Evolutionary conservation across 2,888 invertebrate genomes (phyloP).

Genomic region (Baccha elongata): DNA sequence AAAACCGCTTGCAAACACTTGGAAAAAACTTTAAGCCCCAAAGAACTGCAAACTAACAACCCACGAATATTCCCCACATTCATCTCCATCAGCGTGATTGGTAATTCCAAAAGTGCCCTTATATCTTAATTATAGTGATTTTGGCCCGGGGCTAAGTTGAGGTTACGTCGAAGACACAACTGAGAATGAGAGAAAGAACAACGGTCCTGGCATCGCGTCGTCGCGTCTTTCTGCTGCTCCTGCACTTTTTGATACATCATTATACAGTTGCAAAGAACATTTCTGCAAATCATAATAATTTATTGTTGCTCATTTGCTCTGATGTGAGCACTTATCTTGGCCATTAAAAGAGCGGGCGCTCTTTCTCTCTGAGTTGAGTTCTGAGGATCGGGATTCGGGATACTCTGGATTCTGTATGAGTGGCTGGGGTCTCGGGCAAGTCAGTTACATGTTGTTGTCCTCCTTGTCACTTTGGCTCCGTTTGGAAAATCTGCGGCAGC

Average conservation of each 20-base stretch:
- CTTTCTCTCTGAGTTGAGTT: conserved; percentile 27
- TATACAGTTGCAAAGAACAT: conserved; percentile 78
- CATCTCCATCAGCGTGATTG: conserved; percentile 75
- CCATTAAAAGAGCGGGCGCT: conserved; percentile 65
- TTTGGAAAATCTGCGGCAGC: conserved; percentile 15
- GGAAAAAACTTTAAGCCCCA: not conserved
- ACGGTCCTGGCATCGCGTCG: conserved; percentile 15
- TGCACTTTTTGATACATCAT: conserved; percentile 78
- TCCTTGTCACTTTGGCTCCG: conserved; percentile 55
- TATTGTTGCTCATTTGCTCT: conserved; percentile 79
- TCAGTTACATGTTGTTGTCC: conserved; percentile 29
- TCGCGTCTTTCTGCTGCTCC: conserved; percentile 41
- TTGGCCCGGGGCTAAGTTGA: conserved; percentile 73
- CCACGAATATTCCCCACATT: conserved; percentile 40
- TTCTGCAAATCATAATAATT: conserved; percentile 81
- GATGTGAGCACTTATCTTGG: conserved; percentile 72
- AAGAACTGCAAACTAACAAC: not conserved
- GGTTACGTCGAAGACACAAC: conserved; percentile 8
- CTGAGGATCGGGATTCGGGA: not conserved
- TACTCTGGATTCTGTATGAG: conserved; percentile 1
- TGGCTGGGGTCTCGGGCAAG: conserved; percentile 2
- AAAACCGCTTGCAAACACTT: conserved; percentile 22
- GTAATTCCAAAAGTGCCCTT: conserved; percentile 78
- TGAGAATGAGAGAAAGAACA: not conserved
- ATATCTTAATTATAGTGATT: conserved; percentile 81